Base-by-base conservation (phyloP, 1,140 invertebrate genomes). In the Acromyrmex charruanus region DNA sequence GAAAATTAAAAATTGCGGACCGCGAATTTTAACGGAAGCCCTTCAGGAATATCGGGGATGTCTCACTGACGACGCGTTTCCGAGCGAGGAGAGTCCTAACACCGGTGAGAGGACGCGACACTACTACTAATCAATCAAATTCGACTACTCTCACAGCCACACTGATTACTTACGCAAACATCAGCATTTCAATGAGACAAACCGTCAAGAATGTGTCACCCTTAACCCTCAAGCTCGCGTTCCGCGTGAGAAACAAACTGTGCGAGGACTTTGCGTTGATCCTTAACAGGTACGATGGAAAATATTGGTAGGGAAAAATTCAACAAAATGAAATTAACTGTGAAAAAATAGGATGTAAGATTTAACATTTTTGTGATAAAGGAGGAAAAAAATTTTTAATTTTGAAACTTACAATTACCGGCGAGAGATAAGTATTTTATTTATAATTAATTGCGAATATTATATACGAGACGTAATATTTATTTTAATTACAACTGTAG, bases 161-260 rank as follows among this genome's bases (percentile, higher is more conserved):
- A 84, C 69, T 84, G 55, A 84, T 39, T 84, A 84, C 69, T 84
- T 84, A 28, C 79, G 66, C 79, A 81, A 82, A 84, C 80, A 84
- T 84, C 69, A 84, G 55, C 69, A 74, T 84, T 84, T 84, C 80
- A 84, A 84, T 84, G 80, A 84, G 69, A 84, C 69, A 82, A 82
- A 81, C 51, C 65, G 21, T 69, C 53, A 65, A 84, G 55, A 84
- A 84, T 84, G 28, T 53, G 80, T 75, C 80, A 84, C 80, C 69
- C 55, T 84, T 84, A 84, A 84, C 80, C 69, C 80, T 84, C 80
- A 84, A 84, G 80, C 80, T 84, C 69, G 80, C 35, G 55, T 74
- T 59, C 21, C 53, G 66, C 68, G 55, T 35, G 55, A 74, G 31
- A 75, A 7, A 51, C 7, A 7, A 2, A 69, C 21, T 21, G 39